These are phyloP conservation scores for Perognathus longimembris DNA, from an alignment of 2,113 vertebrate genomes.

Conservation along the genomic window DNA sequence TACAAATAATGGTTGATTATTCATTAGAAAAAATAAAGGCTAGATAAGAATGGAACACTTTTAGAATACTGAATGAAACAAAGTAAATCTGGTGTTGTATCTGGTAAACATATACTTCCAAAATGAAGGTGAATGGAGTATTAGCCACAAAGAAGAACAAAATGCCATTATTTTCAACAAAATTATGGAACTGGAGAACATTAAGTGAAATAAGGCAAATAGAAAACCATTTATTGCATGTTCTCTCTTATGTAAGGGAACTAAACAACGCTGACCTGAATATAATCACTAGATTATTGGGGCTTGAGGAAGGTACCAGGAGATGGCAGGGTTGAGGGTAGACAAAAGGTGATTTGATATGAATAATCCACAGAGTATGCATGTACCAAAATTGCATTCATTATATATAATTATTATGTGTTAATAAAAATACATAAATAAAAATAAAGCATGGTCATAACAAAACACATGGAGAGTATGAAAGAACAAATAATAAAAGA, in stretches of 20 bases:
- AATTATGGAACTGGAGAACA: neutral
- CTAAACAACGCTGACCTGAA: neutral
- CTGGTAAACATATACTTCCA: slow-evolving; percentile 1
- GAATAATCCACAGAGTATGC: neutral
- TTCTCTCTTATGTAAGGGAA: neutral
- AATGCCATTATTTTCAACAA: neutral
- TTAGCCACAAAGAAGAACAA: neutral
- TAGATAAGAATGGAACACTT: neutral
- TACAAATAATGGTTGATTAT: slow-evolving; percentile 16
- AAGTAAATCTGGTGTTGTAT: neutral
- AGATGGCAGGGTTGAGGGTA: neutral
- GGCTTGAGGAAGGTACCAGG: neutral
- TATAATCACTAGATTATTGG: neutral
- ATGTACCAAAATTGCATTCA: neutral
- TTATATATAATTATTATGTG: neutral
- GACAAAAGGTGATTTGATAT: too few species aligned
- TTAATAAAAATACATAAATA: neutral
- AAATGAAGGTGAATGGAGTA: neutral
- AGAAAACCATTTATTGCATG: neutral
- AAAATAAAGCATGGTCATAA: neutral
- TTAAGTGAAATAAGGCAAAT: neutral
- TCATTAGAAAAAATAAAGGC: slow-evolving; percentile 32
- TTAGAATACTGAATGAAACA: neutral
- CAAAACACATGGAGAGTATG: neutral
- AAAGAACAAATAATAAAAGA: neutral